Conservation (phyloP, 2,888 invertebrate species). For the Rapana venosa region DNA sequence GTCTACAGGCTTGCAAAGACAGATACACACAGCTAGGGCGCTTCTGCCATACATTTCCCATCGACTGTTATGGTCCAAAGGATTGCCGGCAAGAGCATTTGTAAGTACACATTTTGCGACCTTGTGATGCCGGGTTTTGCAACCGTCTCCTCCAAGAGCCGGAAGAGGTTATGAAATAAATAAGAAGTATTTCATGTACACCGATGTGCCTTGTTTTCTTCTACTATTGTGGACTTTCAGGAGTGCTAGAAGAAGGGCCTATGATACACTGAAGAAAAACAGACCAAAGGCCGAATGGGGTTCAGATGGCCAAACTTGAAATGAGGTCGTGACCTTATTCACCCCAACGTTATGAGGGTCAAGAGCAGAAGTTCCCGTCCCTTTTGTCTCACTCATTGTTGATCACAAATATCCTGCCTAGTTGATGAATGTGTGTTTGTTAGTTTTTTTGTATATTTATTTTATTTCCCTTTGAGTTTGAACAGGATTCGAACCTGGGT, state of each 20-base stretch:
- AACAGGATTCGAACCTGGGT: too few relatives aligned
- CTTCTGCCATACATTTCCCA: neutral
- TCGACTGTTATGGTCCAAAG: neutral
- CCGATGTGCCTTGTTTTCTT: neutral
- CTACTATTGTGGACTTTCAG: neutral
- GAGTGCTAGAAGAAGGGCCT: neutral
- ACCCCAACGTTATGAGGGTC: too few relatives aligned
- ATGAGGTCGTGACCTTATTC: too few relatives aligned
- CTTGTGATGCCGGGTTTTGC: conserved; percentile 8
- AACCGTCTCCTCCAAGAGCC: neutral
- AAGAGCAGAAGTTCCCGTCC: too few relatives aligned
- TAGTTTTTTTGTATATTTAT: too few relatives aligned
- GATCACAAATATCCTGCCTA: too few relatives aligned
- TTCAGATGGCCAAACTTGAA: too few relatives aligned
- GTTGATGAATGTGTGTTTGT: too few relatives aligned
- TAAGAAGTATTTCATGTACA: too few relatives aligned
- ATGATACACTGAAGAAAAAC: neutral
- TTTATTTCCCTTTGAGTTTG: too few relatives aligned
- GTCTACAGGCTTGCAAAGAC: neutral
- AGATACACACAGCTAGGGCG: neutral
- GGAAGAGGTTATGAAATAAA: too few relatives aligned
- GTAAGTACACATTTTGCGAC: neutral
- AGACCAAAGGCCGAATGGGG: neutral
- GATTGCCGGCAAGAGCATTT: conserved; percentile 10
- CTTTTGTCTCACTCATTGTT: too few relatives aligned